phyloP scores from a whole-genome alignment of 2,888 invertebrate species.

The Uropetala carovei region DNA sequence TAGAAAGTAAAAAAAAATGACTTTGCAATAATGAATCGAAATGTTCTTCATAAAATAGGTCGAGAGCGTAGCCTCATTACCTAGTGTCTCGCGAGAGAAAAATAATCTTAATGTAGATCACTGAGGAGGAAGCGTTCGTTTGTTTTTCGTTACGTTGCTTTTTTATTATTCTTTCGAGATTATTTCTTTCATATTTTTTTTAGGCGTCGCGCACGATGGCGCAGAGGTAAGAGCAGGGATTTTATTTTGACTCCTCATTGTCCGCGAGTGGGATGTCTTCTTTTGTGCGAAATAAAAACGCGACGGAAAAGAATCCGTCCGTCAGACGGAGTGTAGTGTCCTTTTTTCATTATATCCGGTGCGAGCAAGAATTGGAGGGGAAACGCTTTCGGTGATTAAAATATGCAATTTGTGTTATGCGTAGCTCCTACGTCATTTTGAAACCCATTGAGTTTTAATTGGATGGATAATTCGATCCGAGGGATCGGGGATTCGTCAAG shows the following conservation, averaged over 20 bases:
- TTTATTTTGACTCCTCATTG: not conserved
- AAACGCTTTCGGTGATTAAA: constrained; percentile 23
- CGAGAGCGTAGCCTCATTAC: constrained; percentile 4
- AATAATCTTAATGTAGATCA: not conserved
- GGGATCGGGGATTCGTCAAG: not conserved
- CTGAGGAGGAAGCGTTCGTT: not conserved
- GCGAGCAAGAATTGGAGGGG: not conserved
- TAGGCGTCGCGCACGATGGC: not conserved
- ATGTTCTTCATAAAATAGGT: not conserved
- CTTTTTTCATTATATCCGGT: not conserved
- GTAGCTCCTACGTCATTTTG: not conserved
- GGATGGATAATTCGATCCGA: not conserved
- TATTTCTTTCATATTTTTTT: not conserved
- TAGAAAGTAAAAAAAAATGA: not conserved
- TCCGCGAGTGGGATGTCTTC: not conserved
- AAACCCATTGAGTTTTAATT: not conserved
- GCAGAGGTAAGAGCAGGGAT: not conserved
- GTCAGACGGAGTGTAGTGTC: not conserved
- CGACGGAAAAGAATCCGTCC: not conserved
- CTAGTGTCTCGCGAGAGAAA: not conserved
- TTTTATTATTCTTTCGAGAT: not conserved
- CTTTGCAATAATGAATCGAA: not conserved
- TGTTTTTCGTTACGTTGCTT: not conserved
- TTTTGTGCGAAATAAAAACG: not conserved
- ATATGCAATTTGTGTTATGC: constrained; percentile 3